Base-by-base conservation (phyloP, 2,888 invertebrate species). In the Vannuccia rotundouncinata region DNA sequence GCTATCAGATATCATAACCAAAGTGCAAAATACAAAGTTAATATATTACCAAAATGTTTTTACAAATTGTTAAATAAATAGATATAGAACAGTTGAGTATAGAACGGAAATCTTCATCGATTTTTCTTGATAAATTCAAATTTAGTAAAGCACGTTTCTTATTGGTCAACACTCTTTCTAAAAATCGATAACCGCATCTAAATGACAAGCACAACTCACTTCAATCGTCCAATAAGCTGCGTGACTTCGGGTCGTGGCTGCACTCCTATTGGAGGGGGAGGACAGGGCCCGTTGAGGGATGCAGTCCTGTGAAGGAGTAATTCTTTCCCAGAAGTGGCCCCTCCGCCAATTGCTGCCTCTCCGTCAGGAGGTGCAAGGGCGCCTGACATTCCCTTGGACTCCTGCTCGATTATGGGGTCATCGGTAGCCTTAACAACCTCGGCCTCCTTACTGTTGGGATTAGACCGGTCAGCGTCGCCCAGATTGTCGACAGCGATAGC, bases 401-500 rank as follows among this genome's bases (percentile, higher is more conserved):
- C 45, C 45, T 45, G 45, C 45, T 45, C 45, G 5, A 45, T 17
- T 10, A 45, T 45, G 17, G 45, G 45, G 45, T 45, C 45, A 17
- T 45, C 45, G 45, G 45, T 5, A 10, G 45, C 10, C 17, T 45
- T 45, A 5, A 45, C 45, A 45, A 45, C 45, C 17, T 5, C 17
- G 10, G 5, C 10, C 17, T 45, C 45, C 45, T 45, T 45, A 17
- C 45, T 45, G 45, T 45, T 45, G 17, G 45, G 45, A 17, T 45
- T 45, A 10, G 45, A 10, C 10, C 45, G 45, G 17, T 79, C 80
- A 79, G 28, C 99, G 89, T 99, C 99, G 78, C 98, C 99, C 87
- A 99, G 92, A 90, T 99, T 99, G 89, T 99, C 99, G 73, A 99
- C 99, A 85, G 99, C 99, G 90, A 99, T 99, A 89, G 99, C 99